A percentile compares a stretch with the other conserved stretches of the same genome.
Evolutionary conservation across 2,888 invertebrate species (phyloP).

Genomic region (Philereme transversata): DNA sequence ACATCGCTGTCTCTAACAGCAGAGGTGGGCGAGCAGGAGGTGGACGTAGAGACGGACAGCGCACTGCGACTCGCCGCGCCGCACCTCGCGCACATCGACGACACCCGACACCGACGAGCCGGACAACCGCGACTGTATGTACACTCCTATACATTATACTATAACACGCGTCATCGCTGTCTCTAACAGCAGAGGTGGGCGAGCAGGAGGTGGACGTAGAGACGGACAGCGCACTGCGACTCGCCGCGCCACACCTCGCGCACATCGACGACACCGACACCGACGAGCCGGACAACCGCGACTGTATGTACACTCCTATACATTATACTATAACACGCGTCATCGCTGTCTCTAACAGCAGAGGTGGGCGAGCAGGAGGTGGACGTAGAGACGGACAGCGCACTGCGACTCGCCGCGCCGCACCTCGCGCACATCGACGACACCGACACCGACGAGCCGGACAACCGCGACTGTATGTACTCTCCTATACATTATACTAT

Average conservation of each 20-base stretch:
- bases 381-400: slow-evolving; percentile 35
- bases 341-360: slow-evolving; percentile 21
- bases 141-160: too few relatives aligned
- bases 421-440: slow-evolving; percentile 86
- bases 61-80: slow-evolving; percentile 55
- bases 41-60: slow-evolving; percentile 32
- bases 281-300: slow-evolving; percentile 70
- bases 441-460: slow-evolving; percentile 82
- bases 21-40: slow-evolving; percentile 17
- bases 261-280: slow-evolving; percentile 86
- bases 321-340: slow-evolving; percentile 13
- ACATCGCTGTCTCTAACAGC: slow-evolving; percentile 22
- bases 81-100: slow-evolving; percentile 85
- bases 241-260: slow-evolving; percentile 72
- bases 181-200: slow-evolving; percentile 13
- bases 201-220: slow-evolving; percentile 26
- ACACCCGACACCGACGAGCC: slow-evolving; percentile 84
- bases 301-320: slow-evolving; percentile 59
- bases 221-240: slow-evolving; percentile 47
- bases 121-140: slow-evolving; percentile 66
- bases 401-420: slow-evolving; percentile 54
- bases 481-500: too few relatives aligned
- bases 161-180: slow-evolving; percentile 24
- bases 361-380: slow-evolving; percentile 17
- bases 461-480: slow-evolving; percentile 65